phyloP scores from a whole-genome alignment of 2,113 vertebrate genomes.

The Mobula hypostoma region DNA sequence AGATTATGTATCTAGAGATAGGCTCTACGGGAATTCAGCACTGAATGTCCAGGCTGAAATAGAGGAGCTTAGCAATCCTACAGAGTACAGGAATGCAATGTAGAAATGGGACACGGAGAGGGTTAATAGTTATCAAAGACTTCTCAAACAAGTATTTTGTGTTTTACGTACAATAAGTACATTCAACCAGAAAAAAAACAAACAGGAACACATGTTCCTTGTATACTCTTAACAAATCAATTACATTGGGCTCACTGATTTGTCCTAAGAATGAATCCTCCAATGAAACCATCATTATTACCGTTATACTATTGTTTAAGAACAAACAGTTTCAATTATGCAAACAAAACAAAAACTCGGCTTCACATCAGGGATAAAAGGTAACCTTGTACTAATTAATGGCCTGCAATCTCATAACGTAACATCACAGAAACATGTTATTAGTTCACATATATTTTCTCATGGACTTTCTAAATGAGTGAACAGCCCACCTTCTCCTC shows the following conservation, averaged over 20 bases:
- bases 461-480: background rate
- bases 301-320: constrained; percentile 29
- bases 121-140: background rate
- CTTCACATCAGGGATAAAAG: background rate
- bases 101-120: background rate
- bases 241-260: background rate
- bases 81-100: background rate
- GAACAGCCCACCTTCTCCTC: background rate
- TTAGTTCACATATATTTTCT: no score
- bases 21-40: background rate
- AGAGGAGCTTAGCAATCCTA: background rate
- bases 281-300: background rate
- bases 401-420: background rate
- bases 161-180: background rate
- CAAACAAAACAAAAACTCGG: constrained; percentile 23
- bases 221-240: background rate
- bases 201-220: background rate
- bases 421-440: background rate
- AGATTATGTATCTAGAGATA: background rate
- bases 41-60: background rate
- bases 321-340: constrained; percentile 32
- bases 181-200: background rate
- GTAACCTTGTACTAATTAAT: constrained; percentile 23
- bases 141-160: background rate
- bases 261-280: background rate